Evolutionary conservation across 2,113 vertebrate species (phyloP).

Genomic region (Ophthalmolycus amberensis): DNA sequence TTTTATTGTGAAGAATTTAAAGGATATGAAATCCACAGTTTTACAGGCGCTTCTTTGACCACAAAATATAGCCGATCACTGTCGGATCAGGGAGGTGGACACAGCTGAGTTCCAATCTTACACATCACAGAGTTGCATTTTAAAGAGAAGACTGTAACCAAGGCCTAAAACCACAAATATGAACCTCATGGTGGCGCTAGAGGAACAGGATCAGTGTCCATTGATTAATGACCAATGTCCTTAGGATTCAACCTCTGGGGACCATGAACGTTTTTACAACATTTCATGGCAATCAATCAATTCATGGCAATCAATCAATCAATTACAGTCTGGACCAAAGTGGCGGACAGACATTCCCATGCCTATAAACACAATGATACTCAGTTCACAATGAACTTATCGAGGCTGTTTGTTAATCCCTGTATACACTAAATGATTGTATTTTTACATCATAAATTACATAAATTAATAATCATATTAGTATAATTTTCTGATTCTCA

Average conservation of each 20-base stretch:
- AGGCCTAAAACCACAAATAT: not conserved
- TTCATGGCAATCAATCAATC: not conserved
- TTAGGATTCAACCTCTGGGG: not conserved
- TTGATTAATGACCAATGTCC: not conserved
- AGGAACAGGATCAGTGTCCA: not conserved
- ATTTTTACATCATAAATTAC: not conserved
- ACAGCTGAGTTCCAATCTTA: no score
- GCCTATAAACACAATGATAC: not conserved
- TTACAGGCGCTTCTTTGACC: no score
- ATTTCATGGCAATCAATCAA: not conserved
- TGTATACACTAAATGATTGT: not conserved
- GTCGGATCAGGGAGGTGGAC: no score
- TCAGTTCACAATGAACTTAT: not conserved
- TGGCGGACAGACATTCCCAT: not conserved
- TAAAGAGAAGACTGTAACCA: no score
- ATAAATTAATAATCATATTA: conserved; percentile 1
- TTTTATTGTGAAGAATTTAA: no score
- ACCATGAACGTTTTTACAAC: not conserved
- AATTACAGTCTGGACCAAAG: not conserved
- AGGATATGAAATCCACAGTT: no score
- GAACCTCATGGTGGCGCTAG: not conserved
- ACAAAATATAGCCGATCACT: no score
- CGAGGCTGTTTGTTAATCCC: not conserved
- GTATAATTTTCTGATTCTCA: not conserved
- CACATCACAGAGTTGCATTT: no score